Percentiles rank a stretch among this genome's conserved stretches.
Evolutionary conservation across 2,888 invertebrate species (phyloP).

Genomic region (Epinotia brunnichana): DNA sequence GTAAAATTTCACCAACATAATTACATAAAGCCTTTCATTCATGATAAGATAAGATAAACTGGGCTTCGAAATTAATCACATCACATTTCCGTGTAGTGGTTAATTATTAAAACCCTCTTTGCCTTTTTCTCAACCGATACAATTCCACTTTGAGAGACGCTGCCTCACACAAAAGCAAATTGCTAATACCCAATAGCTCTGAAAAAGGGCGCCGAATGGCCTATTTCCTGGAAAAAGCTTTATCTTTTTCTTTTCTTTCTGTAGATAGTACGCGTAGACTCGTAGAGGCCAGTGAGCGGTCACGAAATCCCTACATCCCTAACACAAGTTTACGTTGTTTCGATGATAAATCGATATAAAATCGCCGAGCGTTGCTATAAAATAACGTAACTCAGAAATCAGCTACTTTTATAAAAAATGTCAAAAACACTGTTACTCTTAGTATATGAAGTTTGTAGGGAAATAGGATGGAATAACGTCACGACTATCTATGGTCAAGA

Average conservation of each 20-base stretch:
- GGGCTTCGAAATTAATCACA: neutral
- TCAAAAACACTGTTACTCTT: too few species aligned
- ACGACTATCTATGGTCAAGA: too few species aligned
- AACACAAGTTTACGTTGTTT: constrained; percentile 60
- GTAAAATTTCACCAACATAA: neutral
- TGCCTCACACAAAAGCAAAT: constrained; percentile 76
- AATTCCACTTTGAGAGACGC: constrained; percentile 59
- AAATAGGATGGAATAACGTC: too few species aligned
- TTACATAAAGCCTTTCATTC: neutral
- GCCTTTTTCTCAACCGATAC: constrained; percentile 62
- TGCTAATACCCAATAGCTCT: constrained; percentile 74
- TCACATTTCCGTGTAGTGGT: constrained; percentile 64
- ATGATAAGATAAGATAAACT: too few species aligned
- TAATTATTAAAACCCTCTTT: constrained; percentile 69
- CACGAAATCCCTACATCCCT: constrained; percentile 55
- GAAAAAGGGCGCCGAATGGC: constrained; percentile 60
- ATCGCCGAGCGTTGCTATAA: neutral
- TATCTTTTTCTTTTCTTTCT: constrained; percentile 66
- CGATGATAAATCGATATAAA: constrained; percentile 44
- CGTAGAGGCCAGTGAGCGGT: constrained; percentile 51
- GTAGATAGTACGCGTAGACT: constrained; percentile 45
- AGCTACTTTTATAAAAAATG: too few species aligned
- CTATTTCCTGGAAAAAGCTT: constrained; percentile 73
- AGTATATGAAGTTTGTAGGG: too few species aligned
- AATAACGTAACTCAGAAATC: neutral